Base-by-base conservation (phyloP, 2,797 vertebrate species). In the Oceanodroma leucorhoa region DNA sequence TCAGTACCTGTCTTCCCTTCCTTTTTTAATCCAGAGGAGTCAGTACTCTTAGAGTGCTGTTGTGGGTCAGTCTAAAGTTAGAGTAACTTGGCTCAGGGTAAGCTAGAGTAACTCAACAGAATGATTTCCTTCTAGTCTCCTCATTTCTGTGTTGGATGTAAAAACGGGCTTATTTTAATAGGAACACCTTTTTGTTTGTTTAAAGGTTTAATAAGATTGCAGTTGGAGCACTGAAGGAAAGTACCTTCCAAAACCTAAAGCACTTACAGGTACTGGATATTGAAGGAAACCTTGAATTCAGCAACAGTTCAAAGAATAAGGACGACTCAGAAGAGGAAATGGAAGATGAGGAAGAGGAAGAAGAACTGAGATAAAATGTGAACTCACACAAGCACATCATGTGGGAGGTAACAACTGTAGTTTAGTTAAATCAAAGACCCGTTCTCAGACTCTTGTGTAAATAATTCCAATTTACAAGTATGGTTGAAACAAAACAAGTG, bases 251-350 rank as follows among this genome's bases (percentile, higher is more conserved):
- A 92, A 98, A 98, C 90, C 98, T 99, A 95, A 97, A 98, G 94
- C 98, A 98, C 83, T 97, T 99, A 83, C 99, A 99, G 94, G 99
- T 99, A 64, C 90, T 99, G 94, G 99, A 99, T 96, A 98, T 99
- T 57, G 99, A 99, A 92, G 98, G 98, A 22, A 98, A 98, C 95
- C 98, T 98, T 90, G 94, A 98, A 53, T 97, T 98, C 40, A 97
- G 97, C 41, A 90, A 96, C 7, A 87, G 73, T 89, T 97, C 97
- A 85, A 98, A 98, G 92, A 97, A 97, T 71, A 96, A 83, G 14
- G 96, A 97, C 38, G 98, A 86, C 55, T 97, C 97, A 54, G 96
- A 92, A 80, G 97, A 98, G 22, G 98, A 98, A 55, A 84, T 97
- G 13, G 96, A 97, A 34, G 98, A 98, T 3, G 98, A 97, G 3